Base-by-base conservation (phyloP, 2,888 invertebrate genomes). In the Rotaria macrura region DNA sequence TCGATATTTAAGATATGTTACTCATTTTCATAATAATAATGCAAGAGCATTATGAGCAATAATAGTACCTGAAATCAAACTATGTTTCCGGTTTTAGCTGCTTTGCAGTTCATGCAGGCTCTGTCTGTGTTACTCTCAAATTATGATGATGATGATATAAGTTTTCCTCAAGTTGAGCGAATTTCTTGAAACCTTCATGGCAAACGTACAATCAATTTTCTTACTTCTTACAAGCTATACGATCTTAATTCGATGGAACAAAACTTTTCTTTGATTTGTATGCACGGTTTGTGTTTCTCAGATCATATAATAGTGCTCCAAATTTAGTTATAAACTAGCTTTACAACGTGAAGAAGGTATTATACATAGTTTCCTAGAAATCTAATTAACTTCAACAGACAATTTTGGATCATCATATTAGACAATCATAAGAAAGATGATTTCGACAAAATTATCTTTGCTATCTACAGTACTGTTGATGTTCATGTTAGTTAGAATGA, bases 1-100 rank as follows among this genome's bases (percentile, higher is more conserved):
- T 94, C 87, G 94, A 96, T 91, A 93, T 96, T 85, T 92, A 98
- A 88, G 98, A 98, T 14, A 93, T 95, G 0, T 5, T 23, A 12
- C 34, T 38, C 38, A 72, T 72, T 23, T 72, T 20, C 23, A 72
- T 25, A 9, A 38, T 6, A 72, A 72, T 40, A 72, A 38, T 6
- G 23, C 72, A 2, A 5, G 38, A 23, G 7, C 3, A 40, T 72
- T 72, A 23, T 0, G 9, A 40, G 7, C 23, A n/a, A 38, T 72
- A 38, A 7, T 38, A 40, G 6, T 20, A 40, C 2, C 7, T 1
- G 72, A 72, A 1, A 40, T 72, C 1, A 72, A 43, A 72, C 38
- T 14, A 38, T 34, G 6, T 38, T 23, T 72, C 38, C 14, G 10
- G 38, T 34, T 38, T 38, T 23, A 12, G 23, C 2, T 72, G 72